Base-by-base conservation (phyloP, 2,888 invertebrate species). In the Drosophila eohydei region DNA sequence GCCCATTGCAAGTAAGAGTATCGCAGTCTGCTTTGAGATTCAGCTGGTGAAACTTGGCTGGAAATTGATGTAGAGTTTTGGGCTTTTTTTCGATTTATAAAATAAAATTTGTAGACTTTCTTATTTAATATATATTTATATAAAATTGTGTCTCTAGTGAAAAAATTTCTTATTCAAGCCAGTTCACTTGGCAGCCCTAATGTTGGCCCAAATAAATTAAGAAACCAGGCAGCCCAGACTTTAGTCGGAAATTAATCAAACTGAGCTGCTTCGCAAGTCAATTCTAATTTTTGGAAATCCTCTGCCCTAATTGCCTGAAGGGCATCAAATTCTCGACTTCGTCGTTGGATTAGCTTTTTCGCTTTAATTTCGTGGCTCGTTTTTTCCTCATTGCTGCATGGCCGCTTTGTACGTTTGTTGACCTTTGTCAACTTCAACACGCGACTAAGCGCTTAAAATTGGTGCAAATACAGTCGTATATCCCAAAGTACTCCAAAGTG, bases 391-490 rank as follows among this genome's bases (percentile, higher is more conserved):
- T 56, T 50, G 40, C 52, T 43, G 26, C 34, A 60, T 60, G 54
- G 41, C 46, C 61, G 67, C 68, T 32, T 14, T 52, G 51, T 16
- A 61, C 88, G 82, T 83, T 77, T 89, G 86, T 89, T 89, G 86
- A 86, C 89, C 89, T 86, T 86, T 86, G 77, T 89, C 89, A 89
- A 88, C 74, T 79, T 58, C 43, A 89, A 89, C 89, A 89, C 88
- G 83, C 89, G 73, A 88, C 83, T 78, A 73, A 83, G 78, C 81
- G 83, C 88, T 87, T 69, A 68, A 87, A 84, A 84, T 88, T 84
- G 79, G 82, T 79, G 81, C 82, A 77, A 84, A 87, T 87, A 84
- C 75, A 68, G 59, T 59, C 54, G 61, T 60, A 60, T 54, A 63
- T 66, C 68, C 60, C 61, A 21, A 60, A 59, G 65, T 59, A 67